Evolutionary conservation across 1,140 invertebrate genomes (phyloP), one percentile per base, ranked within the genome.

Genomic region (Drosophila kohkoa): DNA sequence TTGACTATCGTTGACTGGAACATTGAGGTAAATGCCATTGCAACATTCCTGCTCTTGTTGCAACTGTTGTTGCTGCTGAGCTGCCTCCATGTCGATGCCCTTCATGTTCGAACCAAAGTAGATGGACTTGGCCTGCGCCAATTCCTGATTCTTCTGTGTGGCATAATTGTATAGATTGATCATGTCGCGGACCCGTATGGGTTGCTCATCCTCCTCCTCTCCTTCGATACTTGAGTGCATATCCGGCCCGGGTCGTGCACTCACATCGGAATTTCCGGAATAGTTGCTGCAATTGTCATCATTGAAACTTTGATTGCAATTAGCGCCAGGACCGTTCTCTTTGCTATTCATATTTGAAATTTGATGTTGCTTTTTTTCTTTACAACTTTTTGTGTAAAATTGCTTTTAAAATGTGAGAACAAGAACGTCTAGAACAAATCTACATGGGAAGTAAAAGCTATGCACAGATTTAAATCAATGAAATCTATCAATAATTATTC

Each of bases 141-240:
- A 46, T 13, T 89, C 85, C 51, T 89, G 78, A 64, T 89, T 89
- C 71, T 89, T 81, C 35, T 85, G 67, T 5, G 81, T 89, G 16
- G 85, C 85, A 49, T 74, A 79, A 45, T 89, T 89, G 43, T 89
- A 89, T 2, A 89, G 30, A 25, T 89, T 85, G 8, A 89, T 89
- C 85, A 89, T 85, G 32, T 89, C 85, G 4, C 81, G 85, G 2
- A 89, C 85, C 10, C 81, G 71, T 10, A 89, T 80, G 3, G 74
- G 75, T 1, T 78, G 67, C 49, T 88, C 83, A 10, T 38, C 35
- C 32, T 69, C 20, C 6, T 38, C 25, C 16, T 35, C 74, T 28
- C 66, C 20, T 5, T 38, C 25, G 13, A 32, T 13, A 32, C 32
- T 52, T 57, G 43, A 3, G 6, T n/a, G 13, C 54, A 25, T 35